Evolutionary conservation across 2,113 vertebrate species (phyloP), one percentile per base, ranked within the genome.

Genomic region (Heteronetta atricapilla): DNA sequence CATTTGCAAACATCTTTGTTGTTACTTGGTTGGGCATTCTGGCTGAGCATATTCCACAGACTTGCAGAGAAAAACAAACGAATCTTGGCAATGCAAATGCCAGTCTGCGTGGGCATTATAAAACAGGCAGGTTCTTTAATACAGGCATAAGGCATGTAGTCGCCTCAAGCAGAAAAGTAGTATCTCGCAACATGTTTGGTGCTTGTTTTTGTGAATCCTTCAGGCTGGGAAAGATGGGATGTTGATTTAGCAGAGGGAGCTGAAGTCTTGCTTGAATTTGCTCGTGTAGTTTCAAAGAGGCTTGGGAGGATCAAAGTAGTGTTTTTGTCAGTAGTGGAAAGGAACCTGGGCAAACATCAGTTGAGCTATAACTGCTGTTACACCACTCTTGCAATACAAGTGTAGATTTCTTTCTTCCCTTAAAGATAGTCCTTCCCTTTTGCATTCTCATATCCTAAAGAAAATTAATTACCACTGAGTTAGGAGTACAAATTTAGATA

Each of bases 281-380:
- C 67, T 79, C 69, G 5, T 56, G 8, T 60, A 72, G 46, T 52
- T 78, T 80, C 36, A 75, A 8, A 44, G 68, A 59, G 60, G 21
- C 62, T 84, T 84, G 88, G 66, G 84, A 95, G 86, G 89, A 93
- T 89, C 94, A 82, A 94, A 91, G 85, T 33, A 14, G 8, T 72
- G 74, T 33, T 94, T 88, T 75, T 94, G 70, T 93, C n/a, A 59
- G 7, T 40, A 75, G 56, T 29, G 40, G 79, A 77, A 81, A 50
- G 28, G 70, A 79, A 82, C 60, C 28, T 46, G 82, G 62, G 38
- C 74, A 82, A 85, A 10, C 38, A 29, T 8, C 4, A 2, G 44
- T 59, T 76, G n/a, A 69, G 42, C 60, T 79, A 16, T 77, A 82
- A 50, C 26, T 73, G 53, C 59, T 52, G 50, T 86, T 90, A 42